These are phyloP conservation scores for Polyodon spathula DNA, from an alignment of 2,113 vertebrate genomes.

Conservation along the genomic window DNA sequence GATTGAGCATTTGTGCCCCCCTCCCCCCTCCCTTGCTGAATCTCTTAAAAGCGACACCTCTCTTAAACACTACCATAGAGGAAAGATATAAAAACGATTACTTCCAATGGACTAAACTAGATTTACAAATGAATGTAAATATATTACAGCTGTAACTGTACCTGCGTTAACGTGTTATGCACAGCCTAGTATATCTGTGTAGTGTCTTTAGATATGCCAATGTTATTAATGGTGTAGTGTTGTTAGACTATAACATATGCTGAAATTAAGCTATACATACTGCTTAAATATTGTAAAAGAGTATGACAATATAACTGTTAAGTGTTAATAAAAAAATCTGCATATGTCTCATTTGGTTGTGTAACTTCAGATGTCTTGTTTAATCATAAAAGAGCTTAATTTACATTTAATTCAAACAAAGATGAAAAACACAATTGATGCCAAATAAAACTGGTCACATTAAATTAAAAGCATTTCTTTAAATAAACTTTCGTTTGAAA, in stretches of 20 bases:
- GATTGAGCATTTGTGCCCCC: too few relatives aligned
- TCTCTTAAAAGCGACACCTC: constrained; percentile 2
- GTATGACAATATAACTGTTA: constrained; percentile 28
- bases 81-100: constrained; percentile 13
- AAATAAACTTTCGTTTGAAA: too few relatives aligned
- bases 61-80: too few relatives aligned
- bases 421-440: too few relatives aligned
- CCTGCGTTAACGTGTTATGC: constrained; percentile 30
- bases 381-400: too few relatives aligned
- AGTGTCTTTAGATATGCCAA: constrained; percentile 19
- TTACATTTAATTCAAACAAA: too few relatives aligned
- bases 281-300: constrained; percentile 47
- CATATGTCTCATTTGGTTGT: too few relatives aligned
- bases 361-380: too few relatives aligned
- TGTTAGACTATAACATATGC: constrained; percentile 22
- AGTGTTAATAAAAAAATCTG: constrained; percentile 38
- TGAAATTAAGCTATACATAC: constrained; percentile 20
- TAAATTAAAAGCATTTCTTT: too few relatives aligned
- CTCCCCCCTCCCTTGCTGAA: constrained; percentile 16
- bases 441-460: too few relatives aligned
- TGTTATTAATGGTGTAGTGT: constrained; percentile 36
- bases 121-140: constrained; percentile 39
- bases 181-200: constrained; percentile 18
- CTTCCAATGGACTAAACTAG: constrained; percentile 16
- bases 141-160: constrained; percentile 29